Evolutionary conservation across 1,140 invertebrate genomes (phyloP), one percentile per base, ranked within the genome.

Genomic region (Conus ventricosus): DNA sequence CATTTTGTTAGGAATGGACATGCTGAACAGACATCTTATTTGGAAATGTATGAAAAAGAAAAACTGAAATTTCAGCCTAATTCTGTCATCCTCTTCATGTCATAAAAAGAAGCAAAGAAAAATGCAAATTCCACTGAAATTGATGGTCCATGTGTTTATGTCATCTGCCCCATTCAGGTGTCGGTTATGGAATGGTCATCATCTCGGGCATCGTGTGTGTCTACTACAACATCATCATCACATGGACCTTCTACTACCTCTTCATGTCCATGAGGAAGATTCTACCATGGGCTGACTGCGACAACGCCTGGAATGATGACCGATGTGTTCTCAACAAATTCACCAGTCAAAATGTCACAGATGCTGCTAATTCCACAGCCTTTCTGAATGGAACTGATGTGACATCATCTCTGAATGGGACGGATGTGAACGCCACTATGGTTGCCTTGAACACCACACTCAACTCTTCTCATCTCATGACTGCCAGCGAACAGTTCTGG

Each of bases 141-240:
- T 60, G 57, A 60, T 4, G 57, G 57, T 60, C 39, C 39, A 39
- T 39, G 39, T 39, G 39, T 39, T 39, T 39, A 39, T 39, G 39
- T 39, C 39, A 39, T 39, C 57, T 60, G 57, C 15, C 57, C 57
- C 15, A 60, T 11, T 60, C 90, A 93, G 94, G 94, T 87, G 86
- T 94, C 54, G 94, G 94, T n/a, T 92, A 90, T 82, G 94, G 91
- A 17, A 94, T 94, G 94, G 89, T 94, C 15, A 90, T 94, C n/a
- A 91, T 94, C 23, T 94, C 93, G 0, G 92, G 91, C 39, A 90
- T 93, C 54, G 91, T 93, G 5, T 92, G 92, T 87, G 90, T 96
- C 88, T 96, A 96, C 92, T 96, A 96, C 93, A 96, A 96, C 92
- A 95, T 96, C 84, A 96, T 96, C 90, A 96, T 96, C 89, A 95